These are phyloP conservation scores for Peromyscus eremicus DNA, from an alignment of 2,797 vertebrate genomes.

Conservation along the genomic window DNA sequence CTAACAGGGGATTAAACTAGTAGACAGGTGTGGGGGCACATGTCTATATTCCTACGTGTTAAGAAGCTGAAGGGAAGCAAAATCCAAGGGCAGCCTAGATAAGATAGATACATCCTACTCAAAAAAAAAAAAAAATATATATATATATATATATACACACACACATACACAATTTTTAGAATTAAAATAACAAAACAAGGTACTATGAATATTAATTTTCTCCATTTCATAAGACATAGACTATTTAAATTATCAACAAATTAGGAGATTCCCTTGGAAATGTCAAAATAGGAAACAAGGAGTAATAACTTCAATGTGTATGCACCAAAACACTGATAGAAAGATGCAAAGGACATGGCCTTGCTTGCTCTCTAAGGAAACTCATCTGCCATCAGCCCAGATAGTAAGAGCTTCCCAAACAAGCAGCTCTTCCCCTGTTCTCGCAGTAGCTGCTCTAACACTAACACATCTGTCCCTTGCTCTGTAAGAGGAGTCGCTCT, in stretches of 20 bases:
- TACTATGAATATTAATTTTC: not conserved
- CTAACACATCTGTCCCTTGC: not conserved
- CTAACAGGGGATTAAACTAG: conserved; percentile 30
- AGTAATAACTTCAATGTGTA: not conserved
- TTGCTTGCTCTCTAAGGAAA: conserved; percentile 55
- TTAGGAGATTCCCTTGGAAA: conserved; percentile 12
- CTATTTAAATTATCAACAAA: conserved; percentile 11
- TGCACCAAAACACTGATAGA: not conserved
- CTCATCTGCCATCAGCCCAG: not conserved
- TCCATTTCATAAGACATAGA: not conserved
- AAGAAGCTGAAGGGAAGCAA: not conserved
- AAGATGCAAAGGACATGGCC: conserved; percentile 19
- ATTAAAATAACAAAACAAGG: not conserved
- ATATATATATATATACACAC: no score
- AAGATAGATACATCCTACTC: not conserved
- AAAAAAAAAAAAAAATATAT: no score
- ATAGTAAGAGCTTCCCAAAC: not conserved
- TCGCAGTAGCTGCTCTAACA: not conserved
- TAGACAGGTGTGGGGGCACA: not conserved
- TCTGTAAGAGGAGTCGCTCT: conserved; percentile 13
- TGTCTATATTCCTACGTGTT: not conserved
- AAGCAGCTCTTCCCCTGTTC: not conserved
- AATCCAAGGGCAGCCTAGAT: not conserved
- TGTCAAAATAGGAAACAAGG: not conserved
- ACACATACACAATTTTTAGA: not conserved